Evolutionary conservation across 2,888 invertebrate species (phyloP), one percentile per base, ranked within the genome.

Genomic region (Temnothorax ravouxi): DNA sequence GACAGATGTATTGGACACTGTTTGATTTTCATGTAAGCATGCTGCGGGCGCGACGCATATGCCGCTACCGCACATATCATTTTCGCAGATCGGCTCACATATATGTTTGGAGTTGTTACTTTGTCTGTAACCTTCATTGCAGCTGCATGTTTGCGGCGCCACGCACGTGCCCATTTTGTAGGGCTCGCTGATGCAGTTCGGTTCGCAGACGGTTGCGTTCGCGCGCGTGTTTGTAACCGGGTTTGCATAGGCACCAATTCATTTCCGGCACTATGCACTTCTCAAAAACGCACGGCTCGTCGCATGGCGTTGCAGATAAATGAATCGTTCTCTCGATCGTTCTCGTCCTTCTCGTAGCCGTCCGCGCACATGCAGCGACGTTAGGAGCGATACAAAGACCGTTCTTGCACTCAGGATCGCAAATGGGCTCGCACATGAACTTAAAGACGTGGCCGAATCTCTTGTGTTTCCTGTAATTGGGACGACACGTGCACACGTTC

Each of bases 401-500:
- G 18, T 88, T 76, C 1, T 0, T 13, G 38, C 86, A 87, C 8
- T n/a, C 2, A 18, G 0, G 21, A 0, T 54, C 25, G 71, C 87
- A 87, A 2, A 66, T 21, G 0, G 88, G 84, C 2, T 52, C 67
- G 74, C 41, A 41, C 41, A 9, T 8, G 9, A 8, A 41, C 8
- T 34, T 34, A 34, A 34, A 9, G 41, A 8, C 1, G 8, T 41
- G 9, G 1, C 2, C 8, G 9, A 0, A 9, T 41, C 9, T 34
- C 9, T 8, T 8, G 9, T 41, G 34, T 41, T 9, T 90, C 74
- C n/a, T 15, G 77, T 62, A 96, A 71, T 96, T 96, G 15, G 96
- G 95, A 91, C 95, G 96, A 93, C 97, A 97, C 3, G 95, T 95
- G 95, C 97, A 97, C 0, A 95, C 95, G 25, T 96, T 96, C 0